A percentile compares a stretch with the other conserved stretches of the same genome.
These are phyloP conservation scores for Torymus texanus DNA, from an alignment of 2,888 invertebrate species.

Conservation along the genomic window DNA sequence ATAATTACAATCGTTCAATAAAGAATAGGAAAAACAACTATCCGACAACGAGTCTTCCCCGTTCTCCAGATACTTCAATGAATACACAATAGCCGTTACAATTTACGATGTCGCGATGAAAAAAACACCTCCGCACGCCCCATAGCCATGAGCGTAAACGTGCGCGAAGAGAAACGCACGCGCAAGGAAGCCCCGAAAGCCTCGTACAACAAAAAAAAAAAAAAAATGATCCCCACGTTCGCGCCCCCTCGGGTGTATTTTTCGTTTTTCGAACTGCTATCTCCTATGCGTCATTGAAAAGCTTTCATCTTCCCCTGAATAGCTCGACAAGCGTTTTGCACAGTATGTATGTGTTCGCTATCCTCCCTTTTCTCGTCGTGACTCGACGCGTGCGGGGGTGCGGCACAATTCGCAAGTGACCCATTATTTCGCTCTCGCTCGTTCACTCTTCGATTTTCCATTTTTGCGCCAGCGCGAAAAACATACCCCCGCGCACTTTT, in stretches of 20 bases:
- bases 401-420: slow-evolving; percentile 37
- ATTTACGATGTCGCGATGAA: background rate
- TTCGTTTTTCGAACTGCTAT: slow-evolving; percentile 20
- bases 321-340: slow-evolving; percentile 21
- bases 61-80: background rate
- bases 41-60: background rate
- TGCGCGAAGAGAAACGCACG: too few species aligned
- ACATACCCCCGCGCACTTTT: slow-evolving; percentile 7
- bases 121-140: too few species aligned
- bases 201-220: too few species aligned
- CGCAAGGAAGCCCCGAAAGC: too few species aligned
- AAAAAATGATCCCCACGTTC: background rate
- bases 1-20: too few species aligned
- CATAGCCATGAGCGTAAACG: too few species aligned
- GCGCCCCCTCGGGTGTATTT: slow-evolving; percentile 4
- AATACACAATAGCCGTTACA: background rate
- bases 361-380: slow-evolving; percentile 13
- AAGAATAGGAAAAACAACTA: too few species aligned
- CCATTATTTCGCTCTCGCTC: slow-evolving; percentile 47
- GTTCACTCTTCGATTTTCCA: slow-evolving; percentile 24
- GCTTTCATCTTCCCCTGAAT: slow-evolving; percentile 47
- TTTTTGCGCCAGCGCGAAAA: too few species aligned
- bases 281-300: slow-evolving; percentile 28
- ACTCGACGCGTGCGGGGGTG: slow-evolving; percentile 1
- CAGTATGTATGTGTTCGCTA: background rate